Percentiles rank a stretch among this genome's conserved stretches.
These are phyloP conservation scores for Melanaphis sacchari DNA, from an alignment of 1,140 invertebrate species.

Conservation along the genomic window DNA sequence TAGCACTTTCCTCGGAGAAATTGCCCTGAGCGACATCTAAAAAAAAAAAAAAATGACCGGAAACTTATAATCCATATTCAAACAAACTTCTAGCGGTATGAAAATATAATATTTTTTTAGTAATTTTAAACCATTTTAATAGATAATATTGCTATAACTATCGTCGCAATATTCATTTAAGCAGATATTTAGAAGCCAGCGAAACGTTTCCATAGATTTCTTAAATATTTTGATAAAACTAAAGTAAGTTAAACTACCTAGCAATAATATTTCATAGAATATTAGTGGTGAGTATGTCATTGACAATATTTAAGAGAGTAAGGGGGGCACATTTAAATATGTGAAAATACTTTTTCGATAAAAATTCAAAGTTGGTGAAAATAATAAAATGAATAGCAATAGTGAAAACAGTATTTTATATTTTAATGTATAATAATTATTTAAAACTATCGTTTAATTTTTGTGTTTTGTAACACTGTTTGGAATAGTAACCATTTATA, in stretches of 20 bases:
- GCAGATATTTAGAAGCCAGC: background rate
- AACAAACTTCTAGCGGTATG: background rate
- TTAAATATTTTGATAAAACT: background rate
- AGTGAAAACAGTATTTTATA: background rate
- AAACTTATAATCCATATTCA: background rate
- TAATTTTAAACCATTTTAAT: background rate
- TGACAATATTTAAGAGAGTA: background rate
- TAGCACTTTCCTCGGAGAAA: conserved; percentile 70
- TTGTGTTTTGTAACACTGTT: background rate
- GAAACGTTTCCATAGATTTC: background rate
- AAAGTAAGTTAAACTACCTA: background rate
- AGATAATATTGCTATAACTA: background rate
- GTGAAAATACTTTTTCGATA: background rate
- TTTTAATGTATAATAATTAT: background rate
- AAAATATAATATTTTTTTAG: background rate
- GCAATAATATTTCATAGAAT: background rate
- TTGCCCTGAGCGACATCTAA: conserved; percentile 78
- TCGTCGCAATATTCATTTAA: background rate
- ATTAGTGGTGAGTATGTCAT: background rate
- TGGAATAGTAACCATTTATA: background rate
- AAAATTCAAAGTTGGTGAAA: background rate
- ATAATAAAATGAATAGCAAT: background rate
- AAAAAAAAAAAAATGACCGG: conserved; percentile 47
- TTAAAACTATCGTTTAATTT: background rate
- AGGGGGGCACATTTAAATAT: background rate